Conservation (phyloP, 2,888 invertebrate genomes). For the Scaptomyza parva region DNA sequence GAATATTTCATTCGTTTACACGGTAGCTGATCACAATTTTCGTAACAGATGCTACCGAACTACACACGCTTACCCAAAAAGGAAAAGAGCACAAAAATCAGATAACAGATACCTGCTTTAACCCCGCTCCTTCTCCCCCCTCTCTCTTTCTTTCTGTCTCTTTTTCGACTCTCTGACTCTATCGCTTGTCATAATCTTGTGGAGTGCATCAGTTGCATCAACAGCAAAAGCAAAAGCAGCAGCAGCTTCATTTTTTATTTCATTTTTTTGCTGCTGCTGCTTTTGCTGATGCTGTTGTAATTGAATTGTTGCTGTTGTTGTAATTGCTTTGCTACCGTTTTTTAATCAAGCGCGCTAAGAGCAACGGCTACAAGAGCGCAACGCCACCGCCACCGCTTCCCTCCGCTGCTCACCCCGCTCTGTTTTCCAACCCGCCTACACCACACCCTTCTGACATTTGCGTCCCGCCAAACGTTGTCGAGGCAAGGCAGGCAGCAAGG, state of each 20-base stretch:
- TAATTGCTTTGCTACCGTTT: constrained; percentile 80
- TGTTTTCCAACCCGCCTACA: background rate
- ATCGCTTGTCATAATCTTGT: constrained; percentile 30
- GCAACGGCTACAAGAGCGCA: constrained; percentile 29
- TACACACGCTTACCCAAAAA: background rate
- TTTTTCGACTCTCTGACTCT: background rate
- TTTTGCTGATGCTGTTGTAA: constrained; percentile 52
- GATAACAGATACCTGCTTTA: background rate
- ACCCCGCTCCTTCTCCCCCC: background rate
- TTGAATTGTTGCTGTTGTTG: constrained; percentile 80
- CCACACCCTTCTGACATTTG: no score
- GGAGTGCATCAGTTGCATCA: constrained; percentile 47
- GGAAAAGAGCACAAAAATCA: constrained; percentile 5
- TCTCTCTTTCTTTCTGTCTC: no score
- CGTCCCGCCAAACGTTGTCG: background rate
- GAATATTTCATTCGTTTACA: background rate
- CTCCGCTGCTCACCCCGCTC: background rate
- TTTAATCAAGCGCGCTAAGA: constrained; percentile 65
- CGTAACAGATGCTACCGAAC: background rate
- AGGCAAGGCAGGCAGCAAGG: constrained; percentile 9
- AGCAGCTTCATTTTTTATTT: constrained; percentile 15
- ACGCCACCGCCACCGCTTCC: background rate
- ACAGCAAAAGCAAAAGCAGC: no score
- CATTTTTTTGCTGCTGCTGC: constrained; percentile 21
- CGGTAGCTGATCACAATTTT: background rate